Percentiles rank a stretch among this genome's conserved stretches.
Conservation (phyloP, 2,888 invertebrate genomes). For the Cotesia congregata region DNA sequence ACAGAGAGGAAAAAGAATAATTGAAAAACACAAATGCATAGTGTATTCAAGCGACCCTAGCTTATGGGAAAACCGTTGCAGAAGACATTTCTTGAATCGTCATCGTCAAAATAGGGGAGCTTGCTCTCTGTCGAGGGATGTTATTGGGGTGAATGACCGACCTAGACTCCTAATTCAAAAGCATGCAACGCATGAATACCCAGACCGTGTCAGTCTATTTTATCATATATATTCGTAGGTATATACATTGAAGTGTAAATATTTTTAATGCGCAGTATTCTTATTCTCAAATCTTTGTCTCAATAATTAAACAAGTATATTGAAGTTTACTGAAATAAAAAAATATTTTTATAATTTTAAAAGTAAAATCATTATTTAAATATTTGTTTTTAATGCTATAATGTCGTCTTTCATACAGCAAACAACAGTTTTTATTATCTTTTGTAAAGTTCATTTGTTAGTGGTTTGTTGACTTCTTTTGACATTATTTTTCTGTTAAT, state of each 20-base stretch:
- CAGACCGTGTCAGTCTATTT: neutral
- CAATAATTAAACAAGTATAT: too few species aligned
- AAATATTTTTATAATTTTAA: too few species aligned
- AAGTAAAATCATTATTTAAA: too few species aligned
- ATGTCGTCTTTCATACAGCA: neutral
- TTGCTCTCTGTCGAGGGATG: slow-evolving; percentile 38
- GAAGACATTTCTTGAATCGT: slow-evolving; percentile 1
- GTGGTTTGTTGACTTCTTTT: neutral
- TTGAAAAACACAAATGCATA: slow-evolving; percentile 24
- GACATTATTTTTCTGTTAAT: slow-evolving; percentile 7
- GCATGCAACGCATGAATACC: slow-evolving; percentile 58
- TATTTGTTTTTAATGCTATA: neutral
- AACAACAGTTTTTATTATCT: neutral
- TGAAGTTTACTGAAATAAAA: too few species aligned
- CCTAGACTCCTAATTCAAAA: slow-evolving; percentile 69
- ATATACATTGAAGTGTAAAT: too few species aligned
- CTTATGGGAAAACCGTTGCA: slow-evolving; percentile 25
- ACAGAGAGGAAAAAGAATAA: slow-evolving; percentile 10
- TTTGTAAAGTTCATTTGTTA: neutral
- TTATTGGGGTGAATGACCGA: slow-evolving; percentile 68
- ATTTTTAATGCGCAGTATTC: too few species aligned
- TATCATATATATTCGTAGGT: slow-evolving; percentile 33
- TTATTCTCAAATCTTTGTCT: too few species aligned
- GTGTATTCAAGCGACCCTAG: slow-evolving; percentile 26
- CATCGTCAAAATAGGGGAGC: slow-evolving; percentile 24